phyloP scores from a whole-genome alignment of 2,888 invertebrate species.

The Nesidiocoris tenuis region DNA sequence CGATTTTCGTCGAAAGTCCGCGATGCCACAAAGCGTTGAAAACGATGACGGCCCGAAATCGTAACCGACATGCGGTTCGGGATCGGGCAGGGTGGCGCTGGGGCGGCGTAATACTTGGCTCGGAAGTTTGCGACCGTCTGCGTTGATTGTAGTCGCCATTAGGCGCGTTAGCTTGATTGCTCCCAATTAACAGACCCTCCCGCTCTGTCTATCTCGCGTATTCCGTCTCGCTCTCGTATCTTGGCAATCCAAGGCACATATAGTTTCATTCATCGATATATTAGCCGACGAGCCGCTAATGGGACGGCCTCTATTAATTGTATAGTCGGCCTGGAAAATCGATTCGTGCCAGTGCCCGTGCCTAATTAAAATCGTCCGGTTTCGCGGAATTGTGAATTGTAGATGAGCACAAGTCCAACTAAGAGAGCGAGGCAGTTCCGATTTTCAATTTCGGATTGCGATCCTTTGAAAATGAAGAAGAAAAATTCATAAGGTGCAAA shows the following conservation, averaged over 20 bases:
- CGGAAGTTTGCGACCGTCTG: background rate
- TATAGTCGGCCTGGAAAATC: background rate
- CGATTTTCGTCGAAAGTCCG: no score
- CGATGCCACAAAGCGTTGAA: no score
- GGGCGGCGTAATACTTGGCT: background rate
- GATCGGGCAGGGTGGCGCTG: background rate
- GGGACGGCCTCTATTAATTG: background rate
- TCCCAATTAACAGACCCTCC: background rate
- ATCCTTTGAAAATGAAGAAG: no score
- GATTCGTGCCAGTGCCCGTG: no score
- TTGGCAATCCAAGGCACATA: background rate
- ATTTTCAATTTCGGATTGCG: no score
- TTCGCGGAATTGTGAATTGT: no score
- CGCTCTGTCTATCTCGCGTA: background rate
- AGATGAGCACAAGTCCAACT: no score
- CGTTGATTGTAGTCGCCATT: background rate
- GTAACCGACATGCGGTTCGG: no score
- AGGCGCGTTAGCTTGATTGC: background rate
- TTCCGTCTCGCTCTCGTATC: background rate
- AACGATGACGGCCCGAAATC: no score
- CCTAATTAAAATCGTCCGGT: no score
- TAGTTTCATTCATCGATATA: background rate
- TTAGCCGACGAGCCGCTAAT: background rate
- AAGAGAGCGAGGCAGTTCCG: no score
- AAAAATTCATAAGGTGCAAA: no score